phyloP scores from a whole-genome alignment of 2,797 vertebrate genomes.

The Benthosema pterotum region DNA sequence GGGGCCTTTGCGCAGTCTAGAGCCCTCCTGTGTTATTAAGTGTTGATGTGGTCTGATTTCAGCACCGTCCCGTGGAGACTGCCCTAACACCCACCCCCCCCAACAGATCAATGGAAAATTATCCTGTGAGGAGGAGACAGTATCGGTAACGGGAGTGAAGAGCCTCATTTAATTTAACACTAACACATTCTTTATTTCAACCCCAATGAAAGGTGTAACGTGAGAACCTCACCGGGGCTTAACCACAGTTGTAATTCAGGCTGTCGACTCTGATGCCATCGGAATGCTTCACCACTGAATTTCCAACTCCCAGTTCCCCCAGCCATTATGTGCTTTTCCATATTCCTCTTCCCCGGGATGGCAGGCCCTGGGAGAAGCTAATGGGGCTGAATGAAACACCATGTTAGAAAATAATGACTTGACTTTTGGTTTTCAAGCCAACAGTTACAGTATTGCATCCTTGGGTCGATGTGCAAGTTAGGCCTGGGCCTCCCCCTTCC shows the following conservation, averaged over 20 bases:
- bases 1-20: conserved; percentile 12
- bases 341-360: background rate
- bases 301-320: background rate
- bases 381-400: background rate
- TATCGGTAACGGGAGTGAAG: conserved; percentile 75
- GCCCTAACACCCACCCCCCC: conserved; percentile 39
- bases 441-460: conserved; percentile 11
- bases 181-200: conserved; percentile 70
- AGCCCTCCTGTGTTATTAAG: conserved; percentile 69
- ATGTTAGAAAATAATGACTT: background rate
- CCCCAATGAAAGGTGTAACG: conserved; percentile 65
- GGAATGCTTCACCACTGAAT: conserved; percentile 2
- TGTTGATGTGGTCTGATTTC: conserved; percentile 75
- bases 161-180: conserved; percentile 80
- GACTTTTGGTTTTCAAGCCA: conserved; percentile 11
- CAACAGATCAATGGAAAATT: conserved; percentile 79
- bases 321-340: conserved; percentile 8
- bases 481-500: too few relatives aligned
- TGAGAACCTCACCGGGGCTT: conserved; percentile 52
- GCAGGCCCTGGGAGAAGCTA: background rate
- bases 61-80: conserved; percentile 58
- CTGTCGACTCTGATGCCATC: conserved; percentile 9
- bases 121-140: conserved; percentile 51
- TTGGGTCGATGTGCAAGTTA: background rate
- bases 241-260: conserved; percentile 58